These are phyloP conservation scores for Maccullochella peelii DNA, from an alignment of 2,113 vertebrate genomes.

Conservation along the genomic window DNA sequence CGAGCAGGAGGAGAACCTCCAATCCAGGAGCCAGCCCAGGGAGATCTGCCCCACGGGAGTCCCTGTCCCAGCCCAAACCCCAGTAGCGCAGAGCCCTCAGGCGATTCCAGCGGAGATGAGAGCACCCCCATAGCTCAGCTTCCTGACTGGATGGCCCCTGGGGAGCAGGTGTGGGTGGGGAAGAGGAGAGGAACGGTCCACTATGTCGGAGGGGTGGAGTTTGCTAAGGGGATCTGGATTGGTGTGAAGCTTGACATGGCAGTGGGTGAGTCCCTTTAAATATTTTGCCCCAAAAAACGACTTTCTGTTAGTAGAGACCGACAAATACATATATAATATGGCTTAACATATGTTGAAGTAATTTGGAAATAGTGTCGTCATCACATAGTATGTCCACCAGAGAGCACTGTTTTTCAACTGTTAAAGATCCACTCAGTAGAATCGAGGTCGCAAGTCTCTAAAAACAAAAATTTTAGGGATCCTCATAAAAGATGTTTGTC, in stretches of 20 bases:
- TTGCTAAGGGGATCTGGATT: conserved; percentile 89
- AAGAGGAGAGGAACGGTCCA: conserved; percentile 84
- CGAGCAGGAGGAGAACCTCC: conserved; percentile 78
- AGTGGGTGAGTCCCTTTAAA: conserved; percentile 82
- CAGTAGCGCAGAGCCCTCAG: conserved; percentile 72
- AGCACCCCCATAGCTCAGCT: conserved; percentile 79
- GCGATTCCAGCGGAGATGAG: conserved; percentile 83
- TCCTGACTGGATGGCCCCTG: conserved; percentile 84
- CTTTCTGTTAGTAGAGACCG: neutral
- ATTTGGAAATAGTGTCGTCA: neutral
- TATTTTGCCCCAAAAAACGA: neutral
- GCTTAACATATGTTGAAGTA: neutral
- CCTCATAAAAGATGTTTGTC: neutral
- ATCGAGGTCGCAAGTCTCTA: neutral
- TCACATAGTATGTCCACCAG: conserved; percentile 1
- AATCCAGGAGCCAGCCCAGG: conserved; percentile 76
- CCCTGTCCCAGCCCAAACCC: conserved; percentile 70
- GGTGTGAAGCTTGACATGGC: conserved; percentile 87
- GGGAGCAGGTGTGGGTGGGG: conserved; percentile 88
- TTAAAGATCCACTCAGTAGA: neutral
- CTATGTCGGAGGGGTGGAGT: conserved; percentile 88
- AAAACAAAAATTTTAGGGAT: neutral
- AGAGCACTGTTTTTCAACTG: neutral
- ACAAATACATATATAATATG: neutral
- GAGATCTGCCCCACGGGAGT: conserved; percentile 78